Base-by-base conservation (phyloP, 2,113 vertebrate genomes). In the Amia ocellicauda region DNA sequence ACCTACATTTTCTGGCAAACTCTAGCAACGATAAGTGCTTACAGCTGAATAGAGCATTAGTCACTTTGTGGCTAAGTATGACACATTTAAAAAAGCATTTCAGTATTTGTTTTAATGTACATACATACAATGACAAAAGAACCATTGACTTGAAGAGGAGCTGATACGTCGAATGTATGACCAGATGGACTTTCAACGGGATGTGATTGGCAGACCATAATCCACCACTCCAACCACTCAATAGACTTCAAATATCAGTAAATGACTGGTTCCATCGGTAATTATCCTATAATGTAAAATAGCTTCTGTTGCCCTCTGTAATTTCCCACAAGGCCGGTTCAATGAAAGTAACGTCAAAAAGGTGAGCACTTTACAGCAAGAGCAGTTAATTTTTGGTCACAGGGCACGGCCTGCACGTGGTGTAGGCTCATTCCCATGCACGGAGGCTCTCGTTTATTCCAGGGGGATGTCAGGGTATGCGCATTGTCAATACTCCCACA, bases 301-400 rank as follows among this genome's bases (percentile, higher is more conserved):
- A 65, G 16, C 31, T 58, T 13, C 28, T 20, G 27, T 13, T 58
- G 47, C n/a, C 53, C 31, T 51, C 19, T 13, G 23, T 17, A 11
- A 41, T 68, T 58, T 63, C 22, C 17, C 19, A 19, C 20, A 20
- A 19, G 47, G 23, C 43, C 22, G 29, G 22, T 27, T 43, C 11
- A 20, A 22, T 16, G 17, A 24, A 43, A 29, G 19, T 52, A 58
- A 40, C 42, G 52, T 63, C 26, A 10, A 8, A 7, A 20, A 62
- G 16, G 13, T 51, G 52, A 67, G 40, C 60, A 45, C 42, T 23
- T 67, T 7, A 58, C 40, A 57, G 47, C 27, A 11, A 68, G 17
- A 26, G 26, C 54, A 41, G 53, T 49, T 17, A 29, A 62, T 31
- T 23, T 62, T 42, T n/a, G n/a, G 17, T 50, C 4, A 14, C 13